Percentiles rank a stretch among this genome's conserved stretches.
phyloP scores from a whole-genome alignment of 2,888 invertebrate genomes.

The Dorcus parallelipipedus region DNA sequence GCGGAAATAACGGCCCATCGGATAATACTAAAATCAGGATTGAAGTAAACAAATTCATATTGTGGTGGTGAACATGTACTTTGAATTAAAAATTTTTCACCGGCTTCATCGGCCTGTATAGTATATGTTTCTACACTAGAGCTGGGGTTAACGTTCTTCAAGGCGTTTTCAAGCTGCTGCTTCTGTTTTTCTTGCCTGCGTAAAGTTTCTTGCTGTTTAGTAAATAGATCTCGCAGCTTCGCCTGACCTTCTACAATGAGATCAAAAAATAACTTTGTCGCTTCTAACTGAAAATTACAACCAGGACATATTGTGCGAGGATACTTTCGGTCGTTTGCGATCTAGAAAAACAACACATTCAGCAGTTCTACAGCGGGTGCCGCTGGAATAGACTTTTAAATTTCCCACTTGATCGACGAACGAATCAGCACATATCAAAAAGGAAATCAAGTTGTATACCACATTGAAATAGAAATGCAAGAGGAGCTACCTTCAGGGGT shows the following conservation, averaged over 20 bases:
- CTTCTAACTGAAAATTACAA: slow-evolving; percentile 72
- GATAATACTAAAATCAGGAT: slow-evolving; percentile 52
- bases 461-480: slow-evolving; percentile 23
- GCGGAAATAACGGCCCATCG: slow-evolving; percentile 60
- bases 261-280: slow-evolving; percentile 71
- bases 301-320: slow-evolving; percentile 74
- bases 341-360: slow-evolving; percentile 50
- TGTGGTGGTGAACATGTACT: slow-evolving; percentile 39
- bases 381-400: slow-evolving; percentile 25
- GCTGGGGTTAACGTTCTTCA: slow-evolving; percentile 42
- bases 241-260: slow-evolving; percentile 68
- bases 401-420: slow-evolving; percentile 30
- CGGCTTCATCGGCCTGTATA: slow-evolving; percentile 41
- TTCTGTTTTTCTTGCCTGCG: slow-evolving; percentile 44
- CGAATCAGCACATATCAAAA: slow-evolving; percentile 27
- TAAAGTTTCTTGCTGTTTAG: slow-evolving; percentile 47
- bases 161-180: slow-evolving; percentile 39
- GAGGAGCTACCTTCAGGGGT: slow-evolving; percentile 64
- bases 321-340: slow-evolving; percentile 65
- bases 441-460: slow-evolving; percentile 41
- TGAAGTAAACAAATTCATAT: neutral
- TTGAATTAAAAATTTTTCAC: slow-evolving; percentile 53
- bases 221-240: slow-evolving; percentile 53
- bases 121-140: slow-evolving; percentile 44
- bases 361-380: neutral